phyloP scores from a whole-genome alignment of 2,113 vertebrate genomes.

The Romanogobio albipinnatus region DNA sequence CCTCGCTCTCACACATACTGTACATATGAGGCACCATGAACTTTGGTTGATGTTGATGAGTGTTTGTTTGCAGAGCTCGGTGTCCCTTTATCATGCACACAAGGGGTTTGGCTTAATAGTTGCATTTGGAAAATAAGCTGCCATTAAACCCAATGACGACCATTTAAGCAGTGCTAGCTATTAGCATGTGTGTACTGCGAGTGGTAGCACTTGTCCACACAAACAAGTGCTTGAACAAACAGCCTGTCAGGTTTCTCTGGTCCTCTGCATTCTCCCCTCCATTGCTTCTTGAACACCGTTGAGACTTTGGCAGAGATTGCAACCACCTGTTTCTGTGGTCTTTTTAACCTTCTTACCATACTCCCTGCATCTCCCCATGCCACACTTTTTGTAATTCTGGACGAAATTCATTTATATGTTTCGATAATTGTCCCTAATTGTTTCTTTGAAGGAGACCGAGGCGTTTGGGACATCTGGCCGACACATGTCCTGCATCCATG shows the following conservation, averaged over 20 bases:
- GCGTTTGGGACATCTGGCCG: slow-evolving; percentile 72
- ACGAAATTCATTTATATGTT: slow-evolving; percentile 82
- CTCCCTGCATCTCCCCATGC: slow-evolving; percentile 24
- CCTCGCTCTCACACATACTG: neutral
- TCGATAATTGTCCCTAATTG: slow-evolving; percentile 80
- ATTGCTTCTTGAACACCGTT: slow-evolving; percentile 62
- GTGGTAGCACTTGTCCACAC: slow-evolving; percentile 70
- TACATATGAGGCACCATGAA: slow-evolving; percentile 32
- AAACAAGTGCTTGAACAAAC: slow-evolving; percentile 75
- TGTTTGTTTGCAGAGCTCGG: slow-evolving; percentile 72
- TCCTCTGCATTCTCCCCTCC: slow-evolving; percentile 21
- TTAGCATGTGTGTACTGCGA: slow-evolving; percentile 46
- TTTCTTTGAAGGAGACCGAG: slow-evolving; percentile 77
- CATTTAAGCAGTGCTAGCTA: slow-evolving; percentile 67
- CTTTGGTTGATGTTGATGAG: slow-evolving; percentile 26
- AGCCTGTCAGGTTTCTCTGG: slow-evolving; percentile 65
- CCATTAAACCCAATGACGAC: slow-evolving; percentile 79
- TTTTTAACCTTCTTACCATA: slow-evolving; percentile 36
- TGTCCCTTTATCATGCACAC: slow-evolving; percentile 69
- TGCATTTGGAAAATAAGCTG: slow-evolving; percentile 70
- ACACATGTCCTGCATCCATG: slow-evolving; percentile 63
- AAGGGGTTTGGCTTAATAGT: slow-evolving; percentile 71
- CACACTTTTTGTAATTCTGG: slow-evolving; percentile 75
- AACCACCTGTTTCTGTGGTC: slow-evolving; percentile 75
- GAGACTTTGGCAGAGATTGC: slow-evolving; percentile 69